These are phyloP conservation scores for Simalia tracyae DNA, from an alignment of 2,797 vertebrate genomes.

Conservation along the genomic window DNA sequence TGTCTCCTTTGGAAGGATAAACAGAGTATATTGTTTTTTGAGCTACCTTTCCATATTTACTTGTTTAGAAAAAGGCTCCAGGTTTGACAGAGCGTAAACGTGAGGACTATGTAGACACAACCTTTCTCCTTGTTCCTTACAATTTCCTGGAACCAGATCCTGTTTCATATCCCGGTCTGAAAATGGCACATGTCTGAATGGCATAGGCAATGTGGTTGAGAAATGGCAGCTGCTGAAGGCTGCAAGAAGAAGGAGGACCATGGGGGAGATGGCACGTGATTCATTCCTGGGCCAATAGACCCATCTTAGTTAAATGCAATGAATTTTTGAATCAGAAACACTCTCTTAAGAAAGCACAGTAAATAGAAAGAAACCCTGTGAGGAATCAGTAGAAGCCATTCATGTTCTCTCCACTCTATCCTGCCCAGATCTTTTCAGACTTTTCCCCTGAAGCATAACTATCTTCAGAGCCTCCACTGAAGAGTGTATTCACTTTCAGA, in stretches of 20 bases:
- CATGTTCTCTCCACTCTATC: neutral
- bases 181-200: neutral
- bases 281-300: neutral
- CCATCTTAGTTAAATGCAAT: neutral
- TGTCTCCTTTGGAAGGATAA: neutral
- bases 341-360: neutral
- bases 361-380: neutral
- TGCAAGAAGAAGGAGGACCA: neutral
- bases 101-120: neutral
- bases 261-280: too few species aligned
- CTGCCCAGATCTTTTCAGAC: neutral
- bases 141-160: neutral
- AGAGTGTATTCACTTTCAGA: constrained; percentile 6
- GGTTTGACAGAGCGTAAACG: neutral
- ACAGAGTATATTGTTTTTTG: neutral
- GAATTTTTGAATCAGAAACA: neutral
- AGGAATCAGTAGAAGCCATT: constrained; percentile 19
- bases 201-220: neutral
- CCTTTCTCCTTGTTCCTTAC: neutral
- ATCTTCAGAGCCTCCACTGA: constrained; percentile 4
- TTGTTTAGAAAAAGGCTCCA: neutral
- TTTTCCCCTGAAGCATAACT: constrained; percentile 15
- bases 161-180: neutral
- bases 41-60: neutral
- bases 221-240: neutral